Evolutionary conservation across 2,113 vertebrate species (phyloP).

Genomic region (Acrocephalus arundinaceus): DNA sequence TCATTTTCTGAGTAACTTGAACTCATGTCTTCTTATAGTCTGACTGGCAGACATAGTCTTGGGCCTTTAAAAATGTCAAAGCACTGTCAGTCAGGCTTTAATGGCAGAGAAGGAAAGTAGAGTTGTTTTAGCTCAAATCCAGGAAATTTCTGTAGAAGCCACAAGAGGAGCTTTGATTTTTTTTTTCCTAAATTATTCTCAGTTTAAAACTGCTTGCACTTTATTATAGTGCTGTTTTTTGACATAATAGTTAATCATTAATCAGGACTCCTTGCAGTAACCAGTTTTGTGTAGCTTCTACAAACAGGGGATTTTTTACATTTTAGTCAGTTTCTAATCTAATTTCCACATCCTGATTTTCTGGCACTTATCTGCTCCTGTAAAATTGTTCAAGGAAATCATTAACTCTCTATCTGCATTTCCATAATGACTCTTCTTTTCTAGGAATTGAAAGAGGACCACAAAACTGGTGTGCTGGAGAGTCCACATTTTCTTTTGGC

Average conservation of each 20-base stretch:
- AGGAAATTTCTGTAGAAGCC: background rate
- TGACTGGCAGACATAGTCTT: background rate
- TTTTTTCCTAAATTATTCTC: background rate
- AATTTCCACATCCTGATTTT: constrained; percentile 45
- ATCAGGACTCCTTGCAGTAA: background rate
- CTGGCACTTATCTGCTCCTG: background rate
- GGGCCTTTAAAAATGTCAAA: background rate
- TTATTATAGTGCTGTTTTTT: background rate
- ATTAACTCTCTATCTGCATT: background rate
- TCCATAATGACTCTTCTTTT: background rate
- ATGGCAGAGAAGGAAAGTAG: background rate
- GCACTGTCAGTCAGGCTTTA: background rate
- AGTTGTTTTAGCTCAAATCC: background rate
- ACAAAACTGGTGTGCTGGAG: background rate
- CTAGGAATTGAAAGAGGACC: background rate
- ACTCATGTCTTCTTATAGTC: background rate
- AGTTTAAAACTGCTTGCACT: background rate
- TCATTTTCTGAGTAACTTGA: background rate
- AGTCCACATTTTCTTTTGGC: background rate
- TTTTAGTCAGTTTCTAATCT: constrained; percentile 28
- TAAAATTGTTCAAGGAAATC: constrained; percentile 6
- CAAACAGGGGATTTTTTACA: background rate
- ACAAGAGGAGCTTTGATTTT: background rate
- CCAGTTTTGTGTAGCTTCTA: background rate
- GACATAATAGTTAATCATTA: background rate